phyloP scores from a whole-genome alignment of 2,797 vertebrate species.

The Podargus strigoides region DNA sequence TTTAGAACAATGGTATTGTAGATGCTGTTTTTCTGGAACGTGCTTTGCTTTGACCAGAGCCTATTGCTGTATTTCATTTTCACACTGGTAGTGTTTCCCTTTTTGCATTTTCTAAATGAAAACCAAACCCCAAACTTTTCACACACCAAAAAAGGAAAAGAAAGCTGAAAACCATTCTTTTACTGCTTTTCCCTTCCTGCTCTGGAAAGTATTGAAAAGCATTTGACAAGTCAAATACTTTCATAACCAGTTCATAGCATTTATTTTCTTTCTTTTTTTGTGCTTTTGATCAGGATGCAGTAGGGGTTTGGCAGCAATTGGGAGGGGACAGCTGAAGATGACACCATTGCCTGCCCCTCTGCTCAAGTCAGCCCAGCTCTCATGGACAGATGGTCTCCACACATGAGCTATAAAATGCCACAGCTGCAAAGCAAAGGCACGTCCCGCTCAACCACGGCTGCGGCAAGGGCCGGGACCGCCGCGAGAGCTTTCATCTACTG shows the following conservation, averaged over 20 bases:
- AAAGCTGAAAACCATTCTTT: neutral
- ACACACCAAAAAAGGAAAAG: neutral
- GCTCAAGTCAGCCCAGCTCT: neutral
- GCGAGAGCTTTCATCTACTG: neutral
- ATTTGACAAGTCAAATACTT: neutral
- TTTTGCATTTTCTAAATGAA: neutral
- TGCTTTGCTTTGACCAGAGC: neutral
- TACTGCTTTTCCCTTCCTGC: neutral
- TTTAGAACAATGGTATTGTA: neutral
- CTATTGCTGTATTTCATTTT: neutral
- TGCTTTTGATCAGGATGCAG: neutral
- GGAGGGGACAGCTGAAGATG: neutral
- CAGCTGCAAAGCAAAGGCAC: neutral
- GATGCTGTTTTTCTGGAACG: neutral
- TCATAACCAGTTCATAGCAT: neutral
- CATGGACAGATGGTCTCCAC: neutral
- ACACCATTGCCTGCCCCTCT: accelerated
- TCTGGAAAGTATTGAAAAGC: neutral
- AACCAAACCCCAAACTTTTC: neutral
- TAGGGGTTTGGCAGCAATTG: neutral
- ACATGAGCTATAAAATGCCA: neutral
- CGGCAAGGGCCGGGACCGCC: neutral
- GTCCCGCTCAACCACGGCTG: neutral
- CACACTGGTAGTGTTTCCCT: neutral
- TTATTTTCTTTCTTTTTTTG: neutral